Evolutionary conservation across 2,797 vertebrate species (phyloP).

Genomic region (Harpagifer antarcticus): DNA sequence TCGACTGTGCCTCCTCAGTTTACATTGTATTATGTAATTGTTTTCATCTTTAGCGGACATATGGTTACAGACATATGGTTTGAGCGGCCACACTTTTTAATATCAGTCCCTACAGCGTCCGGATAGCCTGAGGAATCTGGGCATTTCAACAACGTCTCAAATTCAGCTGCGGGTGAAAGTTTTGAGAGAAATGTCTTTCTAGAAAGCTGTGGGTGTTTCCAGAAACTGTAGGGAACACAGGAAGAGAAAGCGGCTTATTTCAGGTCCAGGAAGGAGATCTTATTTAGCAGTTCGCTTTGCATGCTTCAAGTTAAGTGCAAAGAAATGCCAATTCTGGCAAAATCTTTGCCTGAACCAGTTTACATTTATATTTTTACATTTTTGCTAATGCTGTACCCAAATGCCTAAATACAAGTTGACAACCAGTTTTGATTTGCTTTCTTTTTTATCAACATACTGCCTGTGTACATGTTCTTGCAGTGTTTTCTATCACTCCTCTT

Average conservation of each 20-base stretch:
- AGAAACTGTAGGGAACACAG: slow-evolving; percentile 41
- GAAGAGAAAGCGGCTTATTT: slow-evolving; percentile 57
- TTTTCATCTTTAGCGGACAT: slow-evolving; percentile 44
- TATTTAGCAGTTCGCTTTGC: slow-evolving; percentile 32
- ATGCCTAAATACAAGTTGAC: slow-evolving; percentile 5
- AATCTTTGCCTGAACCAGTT: slow-evolving; percentile 16
- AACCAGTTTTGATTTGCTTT: neutral
- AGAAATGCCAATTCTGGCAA: slow-evolving; percentile 14
- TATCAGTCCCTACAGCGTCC: slow-evolving; percentile 30
- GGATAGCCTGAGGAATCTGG: slow-evolving; percentile 41
- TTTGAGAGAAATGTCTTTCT: slow-evolving; percentile 34
- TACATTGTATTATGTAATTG: slow-evolving; percentile 43
- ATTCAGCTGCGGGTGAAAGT: slow-evolving; percentile 39
- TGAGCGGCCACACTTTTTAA: slow-evolving; percentile 35
- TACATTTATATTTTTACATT: neutral
- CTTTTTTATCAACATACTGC: neutral
- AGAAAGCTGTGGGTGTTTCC: slow-evolving; percentile 48
- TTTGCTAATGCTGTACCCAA: neutral
- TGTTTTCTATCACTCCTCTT: slow-evolving; percentile 12
- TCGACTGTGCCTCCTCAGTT: slow-evolving; percentile 16
- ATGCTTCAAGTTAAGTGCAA: slow-evolving; percentile 7
- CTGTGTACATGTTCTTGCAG: neutral
- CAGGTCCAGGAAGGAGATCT: slow-evolving; percentile 48
- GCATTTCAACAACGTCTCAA: slow-evolving; percentile 51
- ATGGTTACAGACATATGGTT: slow-evolving; percentile 28